These are phyloP conservation scores for Tillus elongatus DNA, from an alignment of 2,888 invertebrate species.

Conservation along the genomic window DNA sequence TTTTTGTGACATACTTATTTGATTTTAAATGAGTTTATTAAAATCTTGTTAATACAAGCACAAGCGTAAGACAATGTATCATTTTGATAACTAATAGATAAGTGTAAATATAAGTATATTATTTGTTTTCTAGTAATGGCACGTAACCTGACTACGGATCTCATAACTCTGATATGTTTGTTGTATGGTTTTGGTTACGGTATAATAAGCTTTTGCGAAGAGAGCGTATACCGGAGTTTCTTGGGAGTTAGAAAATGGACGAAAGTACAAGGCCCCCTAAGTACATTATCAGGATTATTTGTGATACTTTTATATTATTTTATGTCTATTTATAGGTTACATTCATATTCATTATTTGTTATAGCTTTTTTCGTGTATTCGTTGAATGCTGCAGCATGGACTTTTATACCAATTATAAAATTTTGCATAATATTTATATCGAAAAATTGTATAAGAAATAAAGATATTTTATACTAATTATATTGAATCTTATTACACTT, in stretches of 20 bases:
- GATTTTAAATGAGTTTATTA: no score
- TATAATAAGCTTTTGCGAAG: background rate
- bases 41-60: no score
- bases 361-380: background rate
- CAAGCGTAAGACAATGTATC: no score
- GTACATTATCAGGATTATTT: background rate
- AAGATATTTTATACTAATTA: conserved; percentile 2
- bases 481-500: no score
- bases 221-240: background rate
- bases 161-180: background rate
- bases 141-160: background rate
- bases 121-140: background rate
- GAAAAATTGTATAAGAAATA: background rate
- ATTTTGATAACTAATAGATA: background rate
- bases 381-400: background rate
- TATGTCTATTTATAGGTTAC: background rate
- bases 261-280: background rate
- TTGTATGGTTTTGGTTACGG: background rate
- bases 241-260: conserved; percentile 1
- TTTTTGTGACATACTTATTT: no score
- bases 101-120: background rate
- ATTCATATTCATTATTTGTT: background rate
- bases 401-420: background rate
- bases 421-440: background rate
- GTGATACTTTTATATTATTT: background rate